A percentile compares a stretch with the other conserved stretches of the same genome.
These are phyloP conservation scores for Xenotilapia leptura DNA, from an alignment of 2,113 vertebrate species.

Conservation along the genomic window DNA sequence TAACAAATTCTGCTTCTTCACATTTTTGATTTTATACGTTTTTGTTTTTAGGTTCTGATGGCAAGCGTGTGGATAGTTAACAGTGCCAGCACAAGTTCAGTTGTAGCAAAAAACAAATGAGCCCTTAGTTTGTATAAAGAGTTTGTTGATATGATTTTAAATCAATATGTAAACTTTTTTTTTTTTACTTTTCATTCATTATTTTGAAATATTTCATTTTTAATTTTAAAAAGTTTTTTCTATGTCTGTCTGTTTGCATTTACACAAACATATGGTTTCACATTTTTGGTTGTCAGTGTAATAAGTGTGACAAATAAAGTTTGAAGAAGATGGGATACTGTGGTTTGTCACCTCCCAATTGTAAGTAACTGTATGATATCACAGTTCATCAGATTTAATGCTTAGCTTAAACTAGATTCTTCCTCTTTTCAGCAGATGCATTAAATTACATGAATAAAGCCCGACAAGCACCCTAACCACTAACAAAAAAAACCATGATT, in stretches of 20 bases:
- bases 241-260: neutral
- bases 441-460: neutral
- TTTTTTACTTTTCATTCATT: neutral
- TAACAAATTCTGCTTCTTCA: neutral
- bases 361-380: neutral
- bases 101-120: neutral
- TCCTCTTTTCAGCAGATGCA: neutral
- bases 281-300: constrained; percentile 11
- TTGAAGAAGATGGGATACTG: constrained; percentile 9
- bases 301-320: constrained; percentile 31
- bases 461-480: neutral
- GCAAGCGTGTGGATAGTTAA: neutral
- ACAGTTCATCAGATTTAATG: neutral
- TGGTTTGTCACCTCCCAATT: neutral
- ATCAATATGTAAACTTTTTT: neutral
- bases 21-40: neutral
- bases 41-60: neutral
- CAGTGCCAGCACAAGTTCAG: neutral
- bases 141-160: neutral
- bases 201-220: neutral
- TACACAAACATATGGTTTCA: neutral
- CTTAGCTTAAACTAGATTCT: neutral
- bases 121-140: neutral
- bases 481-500: neutral
- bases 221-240: neutral